phyloP scores from a whole-genome alignment of 2,113 vertebrate species.

The Hemichromis elongatus region DNA sequence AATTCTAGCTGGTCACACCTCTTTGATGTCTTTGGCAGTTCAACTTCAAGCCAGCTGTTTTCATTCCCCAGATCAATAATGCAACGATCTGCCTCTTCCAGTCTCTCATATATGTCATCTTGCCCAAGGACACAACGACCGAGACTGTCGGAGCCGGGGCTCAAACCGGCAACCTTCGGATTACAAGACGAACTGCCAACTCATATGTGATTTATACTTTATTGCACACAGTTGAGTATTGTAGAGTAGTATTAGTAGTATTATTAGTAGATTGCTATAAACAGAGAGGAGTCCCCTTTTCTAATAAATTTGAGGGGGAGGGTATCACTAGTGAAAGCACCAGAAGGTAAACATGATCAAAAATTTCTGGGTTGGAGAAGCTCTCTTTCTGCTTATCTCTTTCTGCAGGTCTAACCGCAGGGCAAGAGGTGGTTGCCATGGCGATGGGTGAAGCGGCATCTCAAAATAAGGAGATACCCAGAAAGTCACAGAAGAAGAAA shows the following conservation, averaged over 20 bases:
- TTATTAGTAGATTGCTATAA: no score
- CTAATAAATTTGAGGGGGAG: not conserved
- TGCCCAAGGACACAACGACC: no score
- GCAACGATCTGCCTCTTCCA: not conserved
- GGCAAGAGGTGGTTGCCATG: not conserved
- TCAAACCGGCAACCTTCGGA: no score
- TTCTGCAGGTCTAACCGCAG: not conserved
- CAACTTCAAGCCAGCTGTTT: fast-evolving
- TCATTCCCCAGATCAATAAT: no score
- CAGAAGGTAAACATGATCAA: not conserved
- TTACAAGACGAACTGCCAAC: no score
- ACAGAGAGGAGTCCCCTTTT: not conserved
- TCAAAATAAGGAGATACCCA: fast-evolving
- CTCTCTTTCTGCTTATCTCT: not conserved
- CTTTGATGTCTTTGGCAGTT: not conserved
- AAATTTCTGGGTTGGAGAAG: not conserved
- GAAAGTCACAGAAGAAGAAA: not conserved
- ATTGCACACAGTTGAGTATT: no score
- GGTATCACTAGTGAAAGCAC: not conserved
- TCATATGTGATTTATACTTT: not conserved
- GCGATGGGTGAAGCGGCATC: not conserved
- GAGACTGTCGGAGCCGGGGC: no score
- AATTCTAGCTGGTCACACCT: not conserved
- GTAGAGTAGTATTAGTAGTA: no score
- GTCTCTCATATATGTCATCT: not conserved